Percentiles rank a stretch among this genome's conserved stretches.
Conservation (phyloP, 2,888 invertebrate species). For the Bombylius major region DNA sequence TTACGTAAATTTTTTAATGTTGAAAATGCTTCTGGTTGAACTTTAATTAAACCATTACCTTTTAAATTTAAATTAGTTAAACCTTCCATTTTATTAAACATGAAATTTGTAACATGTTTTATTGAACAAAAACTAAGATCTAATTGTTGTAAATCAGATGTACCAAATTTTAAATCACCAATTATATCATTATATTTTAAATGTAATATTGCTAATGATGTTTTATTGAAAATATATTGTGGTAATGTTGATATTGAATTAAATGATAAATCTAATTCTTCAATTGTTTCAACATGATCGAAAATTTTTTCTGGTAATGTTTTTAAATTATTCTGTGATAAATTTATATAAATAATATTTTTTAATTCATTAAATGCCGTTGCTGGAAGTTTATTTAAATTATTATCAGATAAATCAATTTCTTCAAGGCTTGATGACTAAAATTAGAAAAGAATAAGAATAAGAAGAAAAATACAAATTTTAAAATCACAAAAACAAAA, state of each 20-base stretch:
- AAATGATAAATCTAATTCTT: constrained; percentile 59
- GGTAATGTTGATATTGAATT: constrained; percentile 54
- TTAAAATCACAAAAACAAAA: neutral
- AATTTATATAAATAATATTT: constrained; percentile 52
- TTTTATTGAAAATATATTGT: constrained; percentile 50
- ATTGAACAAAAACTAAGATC: constrained; percentile 59
- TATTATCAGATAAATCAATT: constrained; percentile 57
- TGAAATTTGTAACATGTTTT: constrained; percentile 48
- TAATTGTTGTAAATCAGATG: constrained; percentile 50
- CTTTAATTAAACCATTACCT: constrained; percentile 53
- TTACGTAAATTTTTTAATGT: constrained; percentile 52
- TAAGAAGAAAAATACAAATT: neutral
- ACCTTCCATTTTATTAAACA: constrained; percentile 49
- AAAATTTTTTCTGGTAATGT: constrained; percentile 40
- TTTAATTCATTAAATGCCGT: constrained; percentile 51
- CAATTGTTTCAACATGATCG: constrained; percentile 48
- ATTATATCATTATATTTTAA: constrained; percentile 56
- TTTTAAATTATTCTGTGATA: constrained; percentile 53
- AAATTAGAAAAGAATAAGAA: constrained; percentile 1
- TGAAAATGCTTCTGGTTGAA: constrained; percentile 56
- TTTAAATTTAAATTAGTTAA: constrained; percentile 55
- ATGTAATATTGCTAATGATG: constrained; percentile 54
- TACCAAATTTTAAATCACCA: constrained; percentile 47
- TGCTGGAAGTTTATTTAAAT: constrained; percentile 49
- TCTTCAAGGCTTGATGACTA: constrained; percentile 51